Conservation (phyloP, 1,140 invertebrate genomes). For the Drosophila funebris region DNA sequence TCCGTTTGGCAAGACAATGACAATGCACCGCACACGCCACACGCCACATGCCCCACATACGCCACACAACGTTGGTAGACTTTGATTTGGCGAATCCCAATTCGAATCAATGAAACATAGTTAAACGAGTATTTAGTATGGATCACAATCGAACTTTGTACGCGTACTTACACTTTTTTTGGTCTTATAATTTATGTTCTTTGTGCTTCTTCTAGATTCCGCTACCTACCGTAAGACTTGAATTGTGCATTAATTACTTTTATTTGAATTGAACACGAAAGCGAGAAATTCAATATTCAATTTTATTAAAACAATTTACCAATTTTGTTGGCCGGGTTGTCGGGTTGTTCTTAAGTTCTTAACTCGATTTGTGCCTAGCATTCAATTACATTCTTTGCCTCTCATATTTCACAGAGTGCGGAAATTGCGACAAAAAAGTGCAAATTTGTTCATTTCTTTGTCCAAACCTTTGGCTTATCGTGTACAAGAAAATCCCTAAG, state of each 20-base stretch:
- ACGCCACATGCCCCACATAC: not conserved
- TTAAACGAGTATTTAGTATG: conserved; percentile 17
- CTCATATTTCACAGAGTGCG: conserved; percentile 47
- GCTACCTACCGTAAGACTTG: conserved; percentile 76
- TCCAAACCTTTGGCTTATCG: conserved; percentile 5
- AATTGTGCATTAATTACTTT: conserved; percentile 80
- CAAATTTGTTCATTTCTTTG: conserved; percentile 59
- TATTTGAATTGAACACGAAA: conserved; percentile 80
- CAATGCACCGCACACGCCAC: conserved; percentile 20
- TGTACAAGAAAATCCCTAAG: conserved; percentile 14
- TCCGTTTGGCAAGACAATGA: conserved; percentile 29
- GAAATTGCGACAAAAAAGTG: conserved; percentile 74
- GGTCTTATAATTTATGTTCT: conserved; percentile 77
- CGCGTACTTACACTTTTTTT: conserved; percentile 54
- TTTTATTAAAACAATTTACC: conserved; percentile 20
- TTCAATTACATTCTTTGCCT: conserved; percentile 32
- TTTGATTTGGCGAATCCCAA: conserved; percentile 62
- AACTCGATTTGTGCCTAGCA: conserved; percentile 21
- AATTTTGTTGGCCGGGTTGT: conserved; percentile 34
- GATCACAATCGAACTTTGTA: not conserved
- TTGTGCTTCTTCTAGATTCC: conserved; percentile 81
- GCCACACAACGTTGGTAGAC: not conserved
- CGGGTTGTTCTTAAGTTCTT: conserved; percentile 30
- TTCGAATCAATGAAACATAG: conserved; percentile 49
- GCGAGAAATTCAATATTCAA: conserved; percentile 21